Evolutionary conservation across 2,888 invertebrate species (phyloP).

Genomic region (Meiosimyza platycephala): DNA sequence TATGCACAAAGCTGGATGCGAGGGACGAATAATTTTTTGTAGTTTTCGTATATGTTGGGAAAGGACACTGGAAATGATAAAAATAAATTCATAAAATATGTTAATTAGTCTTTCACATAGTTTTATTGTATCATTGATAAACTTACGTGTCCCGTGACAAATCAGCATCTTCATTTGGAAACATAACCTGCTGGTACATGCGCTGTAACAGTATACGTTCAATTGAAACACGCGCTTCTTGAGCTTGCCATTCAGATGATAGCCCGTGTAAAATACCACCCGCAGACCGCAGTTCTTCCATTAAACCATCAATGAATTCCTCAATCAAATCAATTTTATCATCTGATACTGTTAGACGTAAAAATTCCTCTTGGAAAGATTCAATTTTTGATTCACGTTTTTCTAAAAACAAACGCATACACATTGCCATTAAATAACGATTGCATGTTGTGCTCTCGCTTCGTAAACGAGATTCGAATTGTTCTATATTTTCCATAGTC

Average conservation of each 20-base stretch:
- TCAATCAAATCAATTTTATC: slow-evolving; percentile 92
- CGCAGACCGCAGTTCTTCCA: slow-evolving; percentile 77
- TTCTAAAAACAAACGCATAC: slow-evolving; percentile 84
- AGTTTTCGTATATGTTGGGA: slow-evolving; percentile 90
- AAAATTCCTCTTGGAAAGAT: slow-evolving; percentile 84
- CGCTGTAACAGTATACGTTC: slow-evolving; percentile 92
- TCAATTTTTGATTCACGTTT: slow-evolving; percentile 79
- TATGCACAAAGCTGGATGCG: slow-evolving; percentile 84
- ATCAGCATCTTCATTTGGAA: slow-evolving; percentile 97
- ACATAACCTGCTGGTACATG: slow-evolving; percentile 92
- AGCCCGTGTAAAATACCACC: slow-evolving; percentile 79
- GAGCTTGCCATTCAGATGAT: slow-evolving; percentile 72
- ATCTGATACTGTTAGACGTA: slow-evolving; percentile 82
- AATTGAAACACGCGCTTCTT: slow-evolving; percentile 83
- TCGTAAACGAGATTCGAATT: slow-evolving; percentile 72
- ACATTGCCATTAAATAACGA: slow-evolving; percentile 79
- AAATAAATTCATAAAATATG: not conserved
- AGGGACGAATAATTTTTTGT: slow-evolving; percentile 78
- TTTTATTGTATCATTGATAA: not conserved
- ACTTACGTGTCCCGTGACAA: slow-evolving; percentile 88
- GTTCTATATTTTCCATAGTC: slow-evolving; percentile 78
- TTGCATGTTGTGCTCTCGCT: slow-evolving; percentile 79
- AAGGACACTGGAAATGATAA: slow-evolving; percentile 73
- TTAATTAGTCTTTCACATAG: not conserved
- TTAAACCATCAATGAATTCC: slow-evolving; percentile 79